Evolutionary conservation across 2,888 invertebrate species (phyloP).

Genomic region (Alcis repandata): DNA sequence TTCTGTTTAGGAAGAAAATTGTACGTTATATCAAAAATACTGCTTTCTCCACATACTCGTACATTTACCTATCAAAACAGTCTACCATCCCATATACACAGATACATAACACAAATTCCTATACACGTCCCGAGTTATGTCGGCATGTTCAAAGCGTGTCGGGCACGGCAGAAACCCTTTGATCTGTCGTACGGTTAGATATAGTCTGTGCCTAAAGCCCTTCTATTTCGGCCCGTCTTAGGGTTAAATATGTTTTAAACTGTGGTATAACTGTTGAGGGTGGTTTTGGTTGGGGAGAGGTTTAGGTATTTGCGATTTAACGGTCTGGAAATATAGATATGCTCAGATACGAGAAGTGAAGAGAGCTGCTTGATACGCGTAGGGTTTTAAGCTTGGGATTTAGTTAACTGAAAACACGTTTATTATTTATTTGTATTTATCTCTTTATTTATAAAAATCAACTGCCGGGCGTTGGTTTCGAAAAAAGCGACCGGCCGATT

Average conservation of each 20-base stretch:
- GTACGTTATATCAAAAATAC: background rate
- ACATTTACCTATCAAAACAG: conserved; percentile 44
- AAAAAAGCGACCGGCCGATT: no score
- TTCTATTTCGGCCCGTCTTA: conserved; percentile 64
- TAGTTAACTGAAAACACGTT: background rate
- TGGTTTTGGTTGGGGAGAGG: conserved; percentile 25
- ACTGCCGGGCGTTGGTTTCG: no score
- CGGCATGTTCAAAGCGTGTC: conserved; percentile 65
- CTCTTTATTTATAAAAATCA: no score
- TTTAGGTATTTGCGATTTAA: conserved; percentile 37
- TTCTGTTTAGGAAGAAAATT: no score
- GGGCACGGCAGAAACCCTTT: conserved; percentile 62
- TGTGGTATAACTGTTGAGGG: conserved; percentile 35
- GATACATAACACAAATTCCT: conserved; percentile 46
- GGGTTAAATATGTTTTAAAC: conserved; percentile 45
- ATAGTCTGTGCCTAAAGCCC: conserved; percentile 58
- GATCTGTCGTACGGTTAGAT: conserved; percentile 60
- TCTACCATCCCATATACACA: conserved; percentile 33
- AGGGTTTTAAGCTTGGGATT: background rate
- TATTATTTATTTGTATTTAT: background rate
- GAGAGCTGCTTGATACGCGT: background rate
- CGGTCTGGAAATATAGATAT: conserved; percentile 28
- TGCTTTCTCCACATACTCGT: conserved; percentile 2
- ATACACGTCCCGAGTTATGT: conserved; percentile 47
- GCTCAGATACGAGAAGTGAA: conserved; percentile 1